Evolutionary conservation across 2,888 invertebrate genomes (phyloP), one percentile per base, ranked within the genome.

Genomic region (Baccha elongata): DNA sequence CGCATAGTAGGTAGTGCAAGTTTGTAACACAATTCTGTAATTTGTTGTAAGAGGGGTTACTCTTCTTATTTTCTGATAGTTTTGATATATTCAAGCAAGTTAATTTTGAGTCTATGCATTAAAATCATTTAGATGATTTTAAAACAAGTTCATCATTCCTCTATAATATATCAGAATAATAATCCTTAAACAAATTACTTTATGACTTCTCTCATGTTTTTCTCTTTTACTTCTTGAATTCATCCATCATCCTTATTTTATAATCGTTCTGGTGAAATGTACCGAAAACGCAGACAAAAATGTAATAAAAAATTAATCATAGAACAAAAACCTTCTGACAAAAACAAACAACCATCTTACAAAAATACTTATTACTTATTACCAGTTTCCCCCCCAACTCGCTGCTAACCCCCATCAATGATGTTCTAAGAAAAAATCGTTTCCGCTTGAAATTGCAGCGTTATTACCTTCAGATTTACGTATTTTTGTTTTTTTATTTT

Each of bases 291-390:
- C 62, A 73, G 50, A 72, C 76, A 68, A 48, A 42, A 32, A 50
- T 40, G 52, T 40, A 72, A 68, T 83, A 85, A 84, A 84, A 84
- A 84, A 85, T 85, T 85, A 85, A 85, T 85, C 85, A 85, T 72
- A 85, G 85, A 73, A 74, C 76, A 85, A 64, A 44, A 44, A 29
- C 62, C 50, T 86, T 69, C 84, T 84, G 79, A 84, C 83, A 85
- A 85, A 86, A 85, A 83, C 85, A 86, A 86, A 85, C 85, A 85
- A 64, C 44, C 48, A 72, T 67, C 79, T 80, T 75, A 67, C 84
- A 69, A 76, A 81, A 84, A 83, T 76, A 71, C 84, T 83, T 83
- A 85, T 85, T 86, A 86, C 84, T 85, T 85, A 83, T 83, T 74
- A 76, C 84, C 62, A 64, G 10, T 15, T 1, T n/a, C 40, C 60